These are phyloP conservation scores for Pseudorhiza aurosa DNA, from an alignment of 30 jellyfish, hydroid and myxozoan species.

Conservation along the genomic window DNA sequence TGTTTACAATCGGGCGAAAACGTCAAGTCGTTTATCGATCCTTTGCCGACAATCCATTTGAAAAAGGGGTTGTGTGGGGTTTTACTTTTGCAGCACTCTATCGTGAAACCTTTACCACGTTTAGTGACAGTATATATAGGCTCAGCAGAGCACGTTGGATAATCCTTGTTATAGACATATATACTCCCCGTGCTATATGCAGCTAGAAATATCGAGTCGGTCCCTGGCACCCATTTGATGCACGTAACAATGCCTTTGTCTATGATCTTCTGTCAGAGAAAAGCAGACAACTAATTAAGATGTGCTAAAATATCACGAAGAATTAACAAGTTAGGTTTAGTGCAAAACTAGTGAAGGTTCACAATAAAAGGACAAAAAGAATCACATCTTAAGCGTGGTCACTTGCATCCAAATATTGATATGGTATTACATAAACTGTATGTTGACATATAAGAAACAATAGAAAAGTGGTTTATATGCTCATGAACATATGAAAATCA, in stretches of 20 bases:
- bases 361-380: too few relatives aligned
- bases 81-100: conserved; percentile 77
- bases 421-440: too few relatives aligned
- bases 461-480: too few relatives aligned
- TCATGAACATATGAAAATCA: too few relatives aligned
- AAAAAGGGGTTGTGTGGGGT: conserved; percentile 79
- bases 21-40: conserved; percentile 78
- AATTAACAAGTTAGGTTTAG: too few relatives aligned
- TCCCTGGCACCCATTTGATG: conserved; percentile 95
- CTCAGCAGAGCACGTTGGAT: conserved; percentile 66
- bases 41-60: conserved; percentile 88
- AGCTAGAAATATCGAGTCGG: conserved; percentile 81
- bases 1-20: conserved; percentile 98
- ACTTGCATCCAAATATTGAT: too few relatives aligned
- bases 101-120: conserved; percentile 69
- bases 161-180: conserved; percentile 86
- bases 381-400: too few relatives aligned
- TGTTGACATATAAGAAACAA: too few relatives aligned
- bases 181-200: conserved; percentile 81
- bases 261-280: conserved; percentile 64
- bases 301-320: too few relatives aligned
- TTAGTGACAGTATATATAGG: conserved; percentile 59
- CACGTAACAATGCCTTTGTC: conserved; percentile 94
- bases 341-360: background rate
- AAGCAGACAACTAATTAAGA: too few relatives aligned